phyloP scores from a whole-genome alignment of 2,888 invertebrate genomes.

The Gryllus longicercus region DNA sequence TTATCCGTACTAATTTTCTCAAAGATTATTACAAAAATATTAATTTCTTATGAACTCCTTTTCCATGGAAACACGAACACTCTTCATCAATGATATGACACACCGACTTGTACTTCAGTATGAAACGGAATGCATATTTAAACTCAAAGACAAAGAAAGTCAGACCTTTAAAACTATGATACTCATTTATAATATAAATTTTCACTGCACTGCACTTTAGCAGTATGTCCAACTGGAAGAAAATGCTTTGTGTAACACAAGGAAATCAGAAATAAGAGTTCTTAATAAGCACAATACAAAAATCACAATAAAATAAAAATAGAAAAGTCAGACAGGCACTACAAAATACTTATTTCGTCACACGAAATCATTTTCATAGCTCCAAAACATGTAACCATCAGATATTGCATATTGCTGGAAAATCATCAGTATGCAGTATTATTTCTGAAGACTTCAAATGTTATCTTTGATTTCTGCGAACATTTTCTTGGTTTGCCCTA shows the following conservation, averaged over 20 bases:
- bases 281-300: not conserved
- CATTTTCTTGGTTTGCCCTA: conserved; percentile 43
- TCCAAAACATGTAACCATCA: not conserved
- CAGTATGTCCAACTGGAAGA: not conserved
- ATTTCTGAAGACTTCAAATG: not conserved
- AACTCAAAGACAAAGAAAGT: not conserved
- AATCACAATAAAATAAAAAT: not conserved
- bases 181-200: too few relatives aligned
- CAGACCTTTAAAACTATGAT: not conserved
- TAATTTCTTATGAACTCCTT: not conserved
- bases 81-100: not conserved
- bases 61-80: not conserved
- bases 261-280: not conserved
- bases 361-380: not conserved
- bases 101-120: conserved; percentile 4
- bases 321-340: not conserved
- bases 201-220: too few relatives aligned
- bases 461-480: conserved; percentile 11
- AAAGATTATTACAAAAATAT: conserved; percentile 5
- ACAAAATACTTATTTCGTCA: not conserved
- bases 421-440: not conserved
- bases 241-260: not conserved
- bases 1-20: not conserved
- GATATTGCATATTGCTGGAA: not conserved
- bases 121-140: not conserved